Evolutionary conservation across 2,113 vertebrate species (phyloP).

Genomic region (Propithecus coquereli): DNA sequence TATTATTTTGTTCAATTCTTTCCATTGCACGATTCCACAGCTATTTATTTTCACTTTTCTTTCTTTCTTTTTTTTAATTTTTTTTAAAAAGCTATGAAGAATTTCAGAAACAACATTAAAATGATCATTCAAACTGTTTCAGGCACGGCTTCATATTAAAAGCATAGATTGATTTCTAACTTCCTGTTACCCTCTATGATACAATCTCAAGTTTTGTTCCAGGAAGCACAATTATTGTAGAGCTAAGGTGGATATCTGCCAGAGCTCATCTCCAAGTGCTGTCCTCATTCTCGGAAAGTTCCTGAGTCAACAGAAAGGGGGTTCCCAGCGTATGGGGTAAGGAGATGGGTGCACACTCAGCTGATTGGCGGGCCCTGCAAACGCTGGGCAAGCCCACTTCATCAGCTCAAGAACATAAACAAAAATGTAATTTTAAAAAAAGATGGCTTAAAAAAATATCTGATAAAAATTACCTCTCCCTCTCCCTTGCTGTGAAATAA

Average conservation of each 20-base stretch:
- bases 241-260: background rate
- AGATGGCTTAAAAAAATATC: conserved; percentile 72
- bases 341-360: conserved; percentile 41
- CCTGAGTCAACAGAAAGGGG: conserved; percentile 68
- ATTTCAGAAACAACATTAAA: conserved; percentile 77
- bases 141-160: conserved; percentile 82
- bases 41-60: conserved; percentile 69
- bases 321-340: conserved; percentile 48
- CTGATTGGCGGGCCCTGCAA: conserved; percentile 16
- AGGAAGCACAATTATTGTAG: conserved; percentile 60
- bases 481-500: conserved; percentile 79
- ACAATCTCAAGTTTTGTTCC: conserved; percentile 63
- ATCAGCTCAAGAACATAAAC: conserved; percentile 56
- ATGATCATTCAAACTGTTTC: conserved; percentile 75
- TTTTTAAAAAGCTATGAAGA: conserved; percentile 77
- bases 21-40: conserved; percentile 76
- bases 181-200: conserved; percentile 51
- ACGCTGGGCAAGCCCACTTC: background rate
- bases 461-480: conserved; percentile 76
- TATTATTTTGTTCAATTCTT: conserved; percentile 80
- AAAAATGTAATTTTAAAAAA: conserved; percentile 65
- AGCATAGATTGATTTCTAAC: conserved; percentile 52
- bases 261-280: conserved; percentile 53
- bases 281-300: conserved; percentile 55
- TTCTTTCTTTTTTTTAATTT: background rate